Percentiles rank a stretch among this genome's conserved stretches.
These are phyloP conservation scores for Spodoptera frugiperda DNA, from an alignment of 1,140 invertebrate genomes.

Conservation along the genomic window DNA sequence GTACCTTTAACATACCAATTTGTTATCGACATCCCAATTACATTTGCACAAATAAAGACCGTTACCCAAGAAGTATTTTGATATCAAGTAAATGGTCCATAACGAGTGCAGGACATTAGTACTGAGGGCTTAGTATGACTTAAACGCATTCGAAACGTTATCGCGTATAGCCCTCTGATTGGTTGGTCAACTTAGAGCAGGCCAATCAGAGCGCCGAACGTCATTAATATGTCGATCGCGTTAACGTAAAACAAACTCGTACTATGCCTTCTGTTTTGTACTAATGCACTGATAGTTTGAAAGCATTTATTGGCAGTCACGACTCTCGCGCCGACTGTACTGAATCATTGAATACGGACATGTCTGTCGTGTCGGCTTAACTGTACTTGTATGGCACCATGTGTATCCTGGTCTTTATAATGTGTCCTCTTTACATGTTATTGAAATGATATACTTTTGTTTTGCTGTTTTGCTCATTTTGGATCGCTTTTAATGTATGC, in stretches of 20 bases:
- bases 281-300: slow-evolving; percentile 47
- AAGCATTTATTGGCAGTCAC: slow-evolving; percentile 70
- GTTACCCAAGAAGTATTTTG: slow-evolving; percentile 16
- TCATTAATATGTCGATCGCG: too few relatives aligned
- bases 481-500: neutral
- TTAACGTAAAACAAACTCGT: too few relatives aligned
- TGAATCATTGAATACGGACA: slow-evolving; percentile 55
- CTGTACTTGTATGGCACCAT: slow-evolving; percentile 39
- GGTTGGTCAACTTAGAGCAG: too few relatives aligned
- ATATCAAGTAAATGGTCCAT: slow-evolving; percentile 51
- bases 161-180: too few relatives aligned
- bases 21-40: neutral
- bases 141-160: too few relatives aligned
- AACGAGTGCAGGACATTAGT: slow-evolving; percentile 37
- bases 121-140: neutral
- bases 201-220: too few relatives aligned
- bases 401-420: slow-evolving; percentile 44
- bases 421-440: slow-evolving; percentile 19
- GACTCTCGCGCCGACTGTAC: slow-evolving; percentile 64
- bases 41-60: slow-evolving; percentile 21
- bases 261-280: neutral
- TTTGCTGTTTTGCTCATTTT: neutral
- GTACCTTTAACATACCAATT: too few relatives aligned
- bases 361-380: slow-evolving; percentile 49
- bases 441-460: slow-evolving; percentile 27